Evolutionary conservation across 2,888 invertebrate species (phyloP).

Genomic region (Nomada lathburiana): DNA sequence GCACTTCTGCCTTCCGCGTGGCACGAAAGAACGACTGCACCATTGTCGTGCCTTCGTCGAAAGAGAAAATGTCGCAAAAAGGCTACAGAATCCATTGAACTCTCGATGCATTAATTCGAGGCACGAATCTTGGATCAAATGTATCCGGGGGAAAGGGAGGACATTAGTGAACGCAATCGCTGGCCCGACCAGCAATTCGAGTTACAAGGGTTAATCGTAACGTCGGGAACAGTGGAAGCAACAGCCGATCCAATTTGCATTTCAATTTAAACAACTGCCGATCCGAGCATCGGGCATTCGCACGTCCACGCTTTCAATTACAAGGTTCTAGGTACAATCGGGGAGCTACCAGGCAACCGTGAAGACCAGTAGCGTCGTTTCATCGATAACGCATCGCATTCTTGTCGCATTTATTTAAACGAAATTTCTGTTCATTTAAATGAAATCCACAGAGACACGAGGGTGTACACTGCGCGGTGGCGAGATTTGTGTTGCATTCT

Average conservation of each 20-base stretch:
- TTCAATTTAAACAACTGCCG: constrained; percentile 48
- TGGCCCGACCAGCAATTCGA: background rate
- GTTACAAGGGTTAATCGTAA: background rate
- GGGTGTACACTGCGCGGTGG: background rate
- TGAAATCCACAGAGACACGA: background rate
- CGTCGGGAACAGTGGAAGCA: constrained; percentile 16
- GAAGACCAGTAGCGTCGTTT: constrained; percentile 33
- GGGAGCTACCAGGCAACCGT: constrained; percentile 19
- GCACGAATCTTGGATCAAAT: background rate
- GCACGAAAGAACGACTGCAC: background rate
- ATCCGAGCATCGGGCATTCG: constrained; percentile 12
- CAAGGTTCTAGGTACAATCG: constrained; percentile 7
- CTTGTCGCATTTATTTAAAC: background rate
- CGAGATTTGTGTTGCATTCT: constrained; percentile 20
- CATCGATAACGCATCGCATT: constrained; percentile 32
- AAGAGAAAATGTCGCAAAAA: background rate
- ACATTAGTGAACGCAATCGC: constrained; percentile 9
- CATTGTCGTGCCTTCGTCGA: background rate
- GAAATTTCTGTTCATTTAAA: constrained; percentile 18
- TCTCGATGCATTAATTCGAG: constrained; percentile 2
- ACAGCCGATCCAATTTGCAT: constrained; percentile 46
- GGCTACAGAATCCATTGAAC: background rate
- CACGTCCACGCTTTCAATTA: constrained; percentile 48
- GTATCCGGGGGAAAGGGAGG: background rate
- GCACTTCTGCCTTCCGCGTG: too few relatives aligned